Percentiles rank a stretch among this genome's conserved stretches.
These are phyloP conservation scores for Drosophila monieri DNA, from an alignment of 2,888 invertebrate species.

Conservation along the genomic window DNA sequence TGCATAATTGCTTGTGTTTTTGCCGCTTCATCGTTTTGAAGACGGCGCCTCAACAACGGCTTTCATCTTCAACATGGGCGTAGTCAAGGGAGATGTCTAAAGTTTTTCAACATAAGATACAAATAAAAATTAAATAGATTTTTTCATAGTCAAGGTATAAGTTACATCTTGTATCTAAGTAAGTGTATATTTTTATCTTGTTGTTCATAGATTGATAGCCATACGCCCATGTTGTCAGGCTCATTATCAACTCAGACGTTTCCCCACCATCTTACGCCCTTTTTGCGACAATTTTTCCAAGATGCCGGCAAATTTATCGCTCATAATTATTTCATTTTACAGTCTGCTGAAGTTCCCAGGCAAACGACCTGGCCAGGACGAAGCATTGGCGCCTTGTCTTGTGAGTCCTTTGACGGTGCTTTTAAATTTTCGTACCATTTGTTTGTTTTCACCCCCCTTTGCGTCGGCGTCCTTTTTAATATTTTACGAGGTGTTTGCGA, in stretches of 20 bases:
- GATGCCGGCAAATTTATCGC: conserved; percentile 66
- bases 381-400: conserved; percentile 11
- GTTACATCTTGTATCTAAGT: neutral
- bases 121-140: neutral
- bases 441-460: conserved; percentile 17
- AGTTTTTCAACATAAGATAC: neutral
- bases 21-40: conserved; percentile 9
- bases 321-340: conserved; percentile 77
- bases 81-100: neutral
- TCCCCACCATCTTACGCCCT: conserved; percentile 4
- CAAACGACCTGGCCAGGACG: conserved; percentile 62
- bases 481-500: conserved; percentile 43
- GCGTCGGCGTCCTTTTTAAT: conserved; percentile 28
- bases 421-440: conserved; percentile 22
- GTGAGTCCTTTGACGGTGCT: conserved; percentile 31
- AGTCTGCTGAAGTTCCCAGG: conserved; percentile 75
- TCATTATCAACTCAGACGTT: conserved; percentile 60
- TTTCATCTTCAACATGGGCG: neutral
- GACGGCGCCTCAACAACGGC: conserved; percentile 58
- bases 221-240: conserved; percentile 30
- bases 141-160: neutral
- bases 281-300: conserved; percentile 53
- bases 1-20: conserved; percentile 54
- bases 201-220: neutral
- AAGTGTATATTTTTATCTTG: no score